phyloP scores from a whole-genome alignment of 2,113 vertebrate genomes.

The Cygnus buccinator region DNA sequence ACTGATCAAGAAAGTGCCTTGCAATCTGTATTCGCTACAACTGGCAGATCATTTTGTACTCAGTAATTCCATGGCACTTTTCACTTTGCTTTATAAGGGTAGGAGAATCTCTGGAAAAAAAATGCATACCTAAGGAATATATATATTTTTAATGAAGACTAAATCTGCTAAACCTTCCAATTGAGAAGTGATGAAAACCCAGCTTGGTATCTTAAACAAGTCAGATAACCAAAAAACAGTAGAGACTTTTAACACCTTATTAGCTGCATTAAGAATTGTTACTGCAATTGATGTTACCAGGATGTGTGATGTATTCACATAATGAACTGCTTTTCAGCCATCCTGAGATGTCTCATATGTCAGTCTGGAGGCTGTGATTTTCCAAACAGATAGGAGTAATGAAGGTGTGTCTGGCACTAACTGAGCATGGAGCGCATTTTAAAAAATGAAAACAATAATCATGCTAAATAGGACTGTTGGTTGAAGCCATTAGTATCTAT shows the following conservation, averaged over 20 bases:
- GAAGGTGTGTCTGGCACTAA: conserved; percentile 71
- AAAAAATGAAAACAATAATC: conserved; percentile 72
- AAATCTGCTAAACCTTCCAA: conserved; percentile 67
- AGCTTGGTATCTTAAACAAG: conserved; percentile 66
- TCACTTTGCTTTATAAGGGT: conserved; percentile 50
- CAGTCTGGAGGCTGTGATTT: conserved; percentile 60
- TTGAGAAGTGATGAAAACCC: conserved; percentile 59
- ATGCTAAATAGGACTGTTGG: conserved; percentile 70
- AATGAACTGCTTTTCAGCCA: conserved; percentile 65
- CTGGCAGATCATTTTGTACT: conserved; percentile 29
- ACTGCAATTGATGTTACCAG: conserved; percentile 65
- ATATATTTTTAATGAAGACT: conserved; percentile 64
- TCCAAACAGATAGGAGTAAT: conserved; percentile 70
- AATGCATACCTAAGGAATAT: conserved; percentile 23
- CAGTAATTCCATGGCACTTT: conserved; percentile 23
- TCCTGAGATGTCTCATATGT: conserved; percentile 71
- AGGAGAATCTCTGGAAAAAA: conserved; percentile 3
- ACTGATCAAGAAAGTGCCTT: conserved; percentile 33
- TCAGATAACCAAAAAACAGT: conserved; percentile 59
- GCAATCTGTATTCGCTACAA: conserved; percentile 33
- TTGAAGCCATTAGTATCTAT: conserved; percentile 70
- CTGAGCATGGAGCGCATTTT: conserved; percentile 69
- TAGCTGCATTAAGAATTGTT: conserved; percentile 68
- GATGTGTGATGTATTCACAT: conserved; percentile 59
- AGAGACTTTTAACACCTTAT: conserved; percentile 63